These are phyloP conservation scores for Esox masquinongy DNA, from an alignment of 2,797 vertebrate genomes.

Conservation along the genomic window DNA sequence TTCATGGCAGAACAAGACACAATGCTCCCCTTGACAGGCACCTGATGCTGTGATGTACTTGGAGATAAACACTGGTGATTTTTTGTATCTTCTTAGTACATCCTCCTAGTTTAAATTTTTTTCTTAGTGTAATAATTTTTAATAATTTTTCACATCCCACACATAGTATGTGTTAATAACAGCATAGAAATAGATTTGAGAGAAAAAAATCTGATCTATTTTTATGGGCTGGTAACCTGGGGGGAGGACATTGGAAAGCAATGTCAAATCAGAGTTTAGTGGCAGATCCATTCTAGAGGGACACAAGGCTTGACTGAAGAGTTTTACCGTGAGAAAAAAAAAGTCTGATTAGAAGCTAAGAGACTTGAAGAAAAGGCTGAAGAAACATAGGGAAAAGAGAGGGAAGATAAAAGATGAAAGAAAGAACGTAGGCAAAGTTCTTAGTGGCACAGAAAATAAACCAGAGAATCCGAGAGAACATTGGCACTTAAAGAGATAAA, in stretches of 20 bases:
- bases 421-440: neutral
- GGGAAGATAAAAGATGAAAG: neutral
- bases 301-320: neutral
- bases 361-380: neutral
- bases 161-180: neutral
- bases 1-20: neutral
- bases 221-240: neutral
- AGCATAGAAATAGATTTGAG: neutral
- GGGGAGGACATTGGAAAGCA: neutral
- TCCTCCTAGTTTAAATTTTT: too few relatives aligned
- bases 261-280: neutral
- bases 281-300: neutral
- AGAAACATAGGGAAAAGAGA: neutral
- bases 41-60: too few relatives aligned
- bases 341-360: neutral
- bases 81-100: too few relatives aligned
- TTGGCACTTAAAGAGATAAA: neutral
- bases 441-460: neutral
- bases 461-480: neutral
- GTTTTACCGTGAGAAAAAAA: neutral
- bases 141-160: too few relatives aligned
- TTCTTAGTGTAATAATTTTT: too few relatives aligned
- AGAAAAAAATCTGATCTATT: neutral
- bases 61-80: neutral
- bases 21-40: neutral